Evolutionary conservation across 2,113 vertebrate genomes (phyloP), one percentile per base, ranked within the genome.

Genomic region (Pungitius pungitius): DNA sequence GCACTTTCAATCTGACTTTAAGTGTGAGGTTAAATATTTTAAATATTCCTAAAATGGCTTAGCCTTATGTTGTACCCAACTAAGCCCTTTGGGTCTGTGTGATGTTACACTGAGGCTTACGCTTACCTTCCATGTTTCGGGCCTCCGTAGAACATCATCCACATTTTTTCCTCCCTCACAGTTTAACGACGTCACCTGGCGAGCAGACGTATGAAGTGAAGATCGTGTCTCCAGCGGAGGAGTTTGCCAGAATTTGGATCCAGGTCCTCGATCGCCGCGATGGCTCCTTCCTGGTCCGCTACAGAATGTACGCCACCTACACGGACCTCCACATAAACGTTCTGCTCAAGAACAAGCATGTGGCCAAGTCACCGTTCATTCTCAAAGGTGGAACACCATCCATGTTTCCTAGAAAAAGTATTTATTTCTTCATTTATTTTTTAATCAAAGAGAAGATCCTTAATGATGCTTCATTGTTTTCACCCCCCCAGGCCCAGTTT

Each of bases 291-390:
- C 92, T 99, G 15, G 96, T 99, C 10, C 95, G 97, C 35, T 99
- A 98, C 82, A 94, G 96, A 89, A 96, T 99, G 97, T 99, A 99
- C 4, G 96, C 96, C 37, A 97, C 95, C 90, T 99, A 99, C 90
- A 88, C 84, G n/a, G 95, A 89, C 73, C 88, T 99, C 81, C 95
- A 92, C 80, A 85, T 99, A 81, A 94, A 98, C 69, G 64, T 99
- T 61, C 88, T 94, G 85, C 90, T 90, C 73, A 88, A 93, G 72
- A 91, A 82, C 68, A 92, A 94, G 64, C 94, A 96, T 2, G 94
- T 98, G 0, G 95, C 95, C 71, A 88, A 94, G 59, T 99, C 98
- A n/a, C 98, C 98, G 0, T 99, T 96, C 77, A 71, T 95, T 82
- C 93, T 99, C 78, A 90, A 93, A 96, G 98, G 98, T 99, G 93